Conservation (phyloP, 2,888 invertebrate genomes). For the Mallateleia sp. region DNA sequence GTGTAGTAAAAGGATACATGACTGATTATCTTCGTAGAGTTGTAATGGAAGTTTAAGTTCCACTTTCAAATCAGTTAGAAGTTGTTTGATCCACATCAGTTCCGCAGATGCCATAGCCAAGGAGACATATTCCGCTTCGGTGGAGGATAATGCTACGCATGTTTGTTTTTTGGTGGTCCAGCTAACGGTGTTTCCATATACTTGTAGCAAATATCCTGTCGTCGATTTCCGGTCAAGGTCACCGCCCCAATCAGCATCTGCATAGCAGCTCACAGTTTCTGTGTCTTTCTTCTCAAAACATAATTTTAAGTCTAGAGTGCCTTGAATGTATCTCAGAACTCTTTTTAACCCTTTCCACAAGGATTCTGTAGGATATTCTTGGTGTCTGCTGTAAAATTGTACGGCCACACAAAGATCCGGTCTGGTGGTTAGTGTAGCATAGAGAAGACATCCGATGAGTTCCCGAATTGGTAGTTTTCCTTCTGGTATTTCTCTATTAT, state of each 20-base stretch:
- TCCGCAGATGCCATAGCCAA: constrained; percentile 60
- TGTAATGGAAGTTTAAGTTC: constrained; percentile 23
- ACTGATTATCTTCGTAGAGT: constrained; percentile 81
- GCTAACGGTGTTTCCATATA: constrained; percentile 80
- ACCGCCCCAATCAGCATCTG: constrained; percentile 12
- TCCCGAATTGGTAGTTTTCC: too few relatives aligned
- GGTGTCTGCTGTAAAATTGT: constrained; percentile 66
- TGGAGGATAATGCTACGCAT: constrained; percentile 83
- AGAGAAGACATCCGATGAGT: constrained; percentile 79
- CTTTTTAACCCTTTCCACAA: constrained; percentile 66
- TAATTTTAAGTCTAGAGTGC: constrained; percentile 27
- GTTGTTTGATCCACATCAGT: constrained; percentile 82
- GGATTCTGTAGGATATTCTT: constrained; percentile 37
- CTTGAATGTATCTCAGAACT: constrained; percentile 65
- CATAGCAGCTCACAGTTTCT: constrained; percentile 25
- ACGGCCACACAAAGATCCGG: constrained; percentile 64
- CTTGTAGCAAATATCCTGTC: constrained; percentile 82
- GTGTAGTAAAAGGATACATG: constrained; percentile 75
- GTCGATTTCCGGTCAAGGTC: constrained; percentile 81
- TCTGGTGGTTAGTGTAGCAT: constrained; percentile 54
- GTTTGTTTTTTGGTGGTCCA: constrained; percentile 85
- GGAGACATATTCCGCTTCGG: constrained; percentile 79
- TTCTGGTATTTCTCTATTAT: too few relatives aligned
- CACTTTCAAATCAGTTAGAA: too few relatives aligned
- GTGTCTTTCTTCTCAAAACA: neutral